Conservation (phyloP, 2,888 invertebrate species). For the Leptinotarsa rubiginosa region DNA sequence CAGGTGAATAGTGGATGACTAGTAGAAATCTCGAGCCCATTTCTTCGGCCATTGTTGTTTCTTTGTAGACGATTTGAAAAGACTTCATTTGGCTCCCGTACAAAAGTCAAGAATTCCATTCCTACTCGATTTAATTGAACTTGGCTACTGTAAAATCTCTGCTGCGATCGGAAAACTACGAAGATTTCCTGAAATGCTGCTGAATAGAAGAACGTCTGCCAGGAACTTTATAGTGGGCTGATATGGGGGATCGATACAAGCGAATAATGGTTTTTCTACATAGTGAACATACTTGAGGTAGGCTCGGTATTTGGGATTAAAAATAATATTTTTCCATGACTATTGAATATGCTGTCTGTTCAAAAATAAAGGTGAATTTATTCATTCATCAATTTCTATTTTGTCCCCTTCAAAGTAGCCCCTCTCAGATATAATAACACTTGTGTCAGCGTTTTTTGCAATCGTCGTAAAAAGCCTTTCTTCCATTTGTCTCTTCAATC, state of each 20-base stretch:
- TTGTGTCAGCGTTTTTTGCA: no score
- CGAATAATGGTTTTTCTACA: background rate
- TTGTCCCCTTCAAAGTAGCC: no score
- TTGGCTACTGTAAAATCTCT: constrained; percentile 58
- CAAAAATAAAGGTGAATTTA: no score
- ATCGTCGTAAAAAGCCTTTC: no score
- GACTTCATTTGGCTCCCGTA: constrained; percentile 64
- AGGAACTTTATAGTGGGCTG: background rate
- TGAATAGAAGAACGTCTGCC: constrained; percentile 1
- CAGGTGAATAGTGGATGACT: constrained; percentile 63
- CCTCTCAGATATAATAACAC: no score
- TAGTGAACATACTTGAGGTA: no score
- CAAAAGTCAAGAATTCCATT: constrained; percentile 63
- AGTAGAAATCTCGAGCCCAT: constrained; percentile 49
- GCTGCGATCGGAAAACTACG: background rate
- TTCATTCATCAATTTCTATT: no score
- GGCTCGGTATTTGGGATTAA: no score
- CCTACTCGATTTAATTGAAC: constrained; percentile 61
- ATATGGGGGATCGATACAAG: background rate
- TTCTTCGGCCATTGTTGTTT: constrained; percentile 54
- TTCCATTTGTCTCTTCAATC: no score
- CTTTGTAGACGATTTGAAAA: constrained; percentile 60
- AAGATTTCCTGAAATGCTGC: constrained; percentile 14
- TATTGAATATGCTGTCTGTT: no score
- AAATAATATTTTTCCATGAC: no score